A percentile compares a stretch with the other conserved stretches of the same genome.
phyloP scores from a whole-genome alignment of 2,888 invertebrate genomes.

The Dolichomitus sp. region DNA sequence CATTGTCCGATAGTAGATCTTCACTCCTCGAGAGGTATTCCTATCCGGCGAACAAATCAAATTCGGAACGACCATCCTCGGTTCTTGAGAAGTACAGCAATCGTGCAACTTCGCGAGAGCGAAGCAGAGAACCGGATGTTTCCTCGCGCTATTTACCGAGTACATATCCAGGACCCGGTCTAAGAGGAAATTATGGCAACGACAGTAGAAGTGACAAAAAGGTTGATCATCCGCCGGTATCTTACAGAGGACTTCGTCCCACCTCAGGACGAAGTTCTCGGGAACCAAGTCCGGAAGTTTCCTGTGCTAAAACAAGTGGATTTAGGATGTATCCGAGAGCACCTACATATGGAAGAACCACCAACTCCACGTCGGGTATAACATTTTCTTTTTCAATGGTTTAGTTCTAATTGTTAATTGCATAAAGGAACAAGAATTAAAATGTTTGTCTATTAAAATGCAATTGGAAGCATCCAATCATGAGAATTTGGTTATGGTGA shows the following conservation, averaged over 20 bases:
- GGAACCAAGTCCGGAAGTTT: constrained; percentile 88
- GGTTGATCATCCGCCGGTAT: constrained; percentile 85
- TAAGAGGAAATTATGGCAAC: constrained; percentile 76
- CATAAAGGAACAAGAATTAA: no score
- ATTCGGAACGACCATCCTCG: constrained; percentile 79
- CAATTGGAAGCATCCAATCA: no score
- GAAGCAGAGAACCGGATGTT: constrained; percentile 80
- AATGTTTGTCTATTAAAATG: no score
- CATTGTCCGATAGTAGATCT: constrained; percentile 77
- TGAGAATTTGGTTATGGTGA: background rate
- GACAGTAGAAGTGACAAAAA: constrained; percentile 82
- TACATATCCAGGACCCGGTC: constrained; percentile 79
- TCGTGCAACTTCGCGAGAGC: constrained; percentile 78
- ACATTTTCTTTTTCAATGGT: background rate
- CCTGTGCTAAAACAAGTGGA: constrained; percentile 75
- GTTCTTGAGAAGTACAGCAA: constrained; percentile 80
- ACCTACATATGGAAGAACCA: constrained; percentile 75
- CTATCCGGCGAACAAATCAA: constrained; percentile 74
- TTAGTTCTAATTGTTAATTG: background rate
- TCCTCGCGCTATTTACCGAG: constrained; percentile 77
- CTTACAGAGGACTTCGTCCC: constrained; percentile 85
- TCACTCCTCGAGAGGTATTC: constrained; percentile 81
- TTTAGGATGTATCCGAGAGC: constrained; percentile 76
- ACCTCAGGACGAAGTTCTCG: constrained; percentile 85
- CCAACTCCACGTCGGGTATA: constrained; percentile 47